phyloP scores from a whole-genome alignment of 2,113 vertebrate species.

The Kryptolebias marmoratus region DNA sequence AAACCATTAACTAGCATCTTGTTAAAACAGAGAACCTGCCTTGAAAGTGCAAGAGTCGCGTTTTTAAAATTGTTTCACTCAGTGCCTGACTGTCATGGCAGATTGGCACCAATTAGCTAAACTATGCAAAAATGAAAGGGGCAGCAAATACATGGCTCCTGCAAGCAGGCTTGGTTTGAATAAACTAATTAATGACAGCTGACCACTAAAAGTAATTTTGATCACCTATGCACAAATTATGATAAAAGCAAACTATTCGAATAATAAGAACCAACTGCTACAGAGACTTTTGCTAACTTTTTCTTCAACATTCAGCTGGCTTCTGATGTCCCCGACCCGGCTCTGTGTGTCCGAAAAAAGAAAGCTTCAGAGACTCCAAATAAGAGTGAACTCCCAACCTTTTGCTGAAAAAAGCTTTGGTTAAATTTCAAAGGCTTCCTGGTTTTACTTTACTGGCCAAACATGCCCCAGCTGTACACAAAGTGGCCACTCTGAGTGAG shows the following conservation, averaged over 20 bases:
- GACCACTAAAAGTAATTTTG: constrained; percentile 18
- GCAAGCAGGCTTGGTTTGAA: constrained; percentile 24
- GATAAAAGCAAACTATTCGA: constrained; percentile 13
- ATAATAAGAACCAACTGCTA: neutral
- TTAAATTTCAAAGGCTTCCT: constrained; percentile 83
- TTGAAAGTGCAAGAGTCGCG: constrained; percentile 75
- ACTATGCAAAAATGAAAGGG: constrained; percentile 57
- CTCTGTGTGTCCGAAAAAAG: constrained; percentile 52
- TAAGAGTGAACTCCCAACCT: constrained; percentile 77
- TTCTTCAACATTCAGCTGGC: constrained; percentile 39
- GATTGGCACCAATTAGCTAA: constrained; percentile 66
- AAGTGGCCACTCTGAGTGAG: constrained; percentile 67
- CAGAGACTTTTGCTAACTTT: constrained; percentile 27
- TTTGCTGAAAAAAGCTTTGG: constrained; percentile 71
- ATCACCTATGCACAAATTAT: neutral
- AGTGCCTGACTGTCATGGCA: constrained; percentile 68
- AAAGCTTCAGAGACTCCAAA: constrained; percentile 69
- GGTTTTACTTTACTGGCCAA: constrained; percentile 83
- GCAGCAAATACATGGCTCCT: constrained; percentile 13
- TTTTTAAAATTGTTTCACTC: constrained; percentile 69
- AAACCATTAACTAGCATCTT: constrained; percentile 76
- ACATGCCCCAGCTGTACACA: constrained; percentile 74
- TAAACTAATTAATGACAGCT: constrained; percentile 16
- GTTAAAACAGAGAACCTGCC: constrained; percentile 77
- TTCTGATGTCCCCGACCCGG: constrained; percentile 61